Conservation (phyloP, 53 echinoderm and acorn worm genomes). For the Henricia sp. region DNA sequence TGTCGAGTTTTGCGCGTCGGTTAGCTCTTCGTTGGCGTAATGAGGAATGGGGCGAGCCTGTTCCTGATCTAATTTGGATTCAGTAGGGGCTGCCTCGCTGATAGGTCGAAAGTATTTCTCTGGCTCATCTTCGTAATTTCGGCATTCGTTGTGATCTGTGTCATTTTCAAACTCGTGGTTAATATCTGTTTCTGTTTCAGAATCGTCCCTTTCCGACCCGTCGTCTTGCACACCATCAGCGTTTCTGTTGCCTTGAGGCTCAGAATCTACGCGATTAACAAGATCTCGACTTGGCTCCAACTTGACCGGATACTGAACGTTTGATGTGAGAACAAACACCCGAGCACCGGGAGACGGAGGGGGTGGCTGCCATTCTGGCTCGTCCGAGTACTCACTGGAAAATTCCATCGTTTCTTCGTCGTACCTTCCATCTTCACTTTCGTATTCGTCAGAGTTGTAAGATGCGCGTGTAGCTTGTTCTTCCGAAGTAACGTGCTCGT, state of each 20-base stretch:
- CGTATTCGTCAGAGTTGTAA: not conserved
- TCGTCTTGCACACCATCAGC: not conserved
- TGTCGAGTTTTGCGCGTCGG: not conserved
- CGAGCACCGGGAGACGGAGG: slow-evolving; percentile 45
- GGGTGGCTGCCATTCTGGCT: slow-evolving; percentile 48
- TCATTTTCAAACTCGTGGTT: not conserved
- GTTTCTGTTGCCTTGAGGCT: not conserved
- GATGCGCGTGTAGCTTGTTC: not conserved
- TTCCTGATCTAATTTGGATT: not conserved
- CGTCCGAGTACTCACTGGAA: slow-evolving; percentile 30
- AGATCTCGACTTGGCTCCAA: slow-evolving; percentile 2
- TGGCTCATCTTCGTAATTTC: slow-evolving; percentile 3
- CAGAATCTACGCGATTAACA: too few species aligned
- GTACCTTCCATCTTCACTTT: not conserved
- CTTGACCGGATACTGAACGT: not conserved
- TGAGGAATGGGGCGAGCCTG: not conserved
- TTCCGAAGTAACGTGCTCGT: not conserved
- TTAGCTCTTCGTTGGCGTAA: not conserved
- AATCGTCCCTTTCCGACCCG: not conserved
- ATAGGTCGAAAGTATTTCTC: slow-evolving; percentile 36
- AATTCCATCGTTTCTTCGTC: slow-evolving; percentile 6
- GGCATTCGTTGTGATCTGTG: not conserved
- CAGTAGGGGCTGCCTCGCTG: slow-evolving; percentile 1
- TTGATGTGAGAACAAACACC: slow-evolving; percentile 37
- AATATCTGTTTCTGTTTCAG: not conserved